Conservation (phyloP, 2,113 vertebrate species). For the Mandrillus leucophaeus region DNA sequence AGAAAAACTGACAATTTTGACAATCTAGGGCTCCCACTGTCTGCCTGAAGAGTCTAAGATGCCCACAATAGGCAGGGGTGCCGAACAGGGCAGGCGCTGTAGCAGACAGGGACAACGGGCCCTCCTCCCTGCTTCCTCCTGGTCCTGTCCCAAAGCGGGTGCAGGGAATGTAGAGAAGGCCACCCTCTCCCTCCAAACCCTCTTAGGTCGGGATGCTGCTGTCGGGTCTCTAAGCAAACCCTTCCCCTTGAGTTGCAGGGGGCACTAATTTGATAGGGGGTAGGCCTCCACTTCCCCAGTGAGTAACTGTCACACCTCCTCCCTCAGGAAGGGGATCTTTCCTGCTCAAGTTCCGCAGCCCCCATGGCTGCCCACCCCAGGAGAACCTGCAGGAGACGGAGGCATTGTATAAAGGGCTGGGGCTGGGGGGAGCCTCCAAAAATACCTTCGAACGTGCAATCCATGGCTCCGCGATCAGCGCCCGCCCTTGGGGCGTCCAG, state of each 20-base stretch:
- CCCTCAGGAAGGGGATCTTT: neutral
- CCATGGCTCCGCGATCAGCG: conserved; percentile 69
- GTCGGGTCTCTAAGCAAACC: neutral
- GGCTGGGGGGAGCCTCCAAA: neutral
- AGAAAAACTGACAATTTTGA: neutral
- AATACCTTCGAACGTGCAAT: conserved; percentile 82
- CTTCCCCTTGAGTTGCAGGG: too few relatives aligned
- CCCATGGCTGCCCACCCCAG: neutral
- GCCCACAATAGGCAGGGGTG: neutral
- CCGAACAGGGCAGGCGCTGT: neutral
- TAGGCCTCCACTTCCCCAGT: neutral
- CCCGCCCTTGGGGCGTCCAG: conserved; percentile 44
- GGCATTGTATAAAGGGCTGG: neutral
- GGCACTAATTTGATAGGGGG: neutral
- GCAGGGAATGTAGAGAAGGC: neutral
- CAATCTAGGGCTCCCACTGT: neutral
- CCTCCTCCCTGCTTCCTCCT: neutral
- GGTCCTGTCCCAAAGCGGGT: neutral
- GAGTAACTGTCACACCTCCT: neutral
- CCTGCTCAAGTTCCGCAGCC: neutral
- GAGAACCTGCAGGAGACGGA: neutral
- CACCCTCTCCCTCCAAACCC: neutral
- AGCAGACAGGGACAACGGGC: neutral
- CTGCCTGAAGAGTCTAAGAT: neutral
- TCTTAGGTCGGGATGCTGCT: neutral